These are phyloP conservation scores for Sinocyclocheilus rhinocerous DNA, from an alignment of 2,113 vertebrate genomes.

Conservation along the genomic window DNA sequence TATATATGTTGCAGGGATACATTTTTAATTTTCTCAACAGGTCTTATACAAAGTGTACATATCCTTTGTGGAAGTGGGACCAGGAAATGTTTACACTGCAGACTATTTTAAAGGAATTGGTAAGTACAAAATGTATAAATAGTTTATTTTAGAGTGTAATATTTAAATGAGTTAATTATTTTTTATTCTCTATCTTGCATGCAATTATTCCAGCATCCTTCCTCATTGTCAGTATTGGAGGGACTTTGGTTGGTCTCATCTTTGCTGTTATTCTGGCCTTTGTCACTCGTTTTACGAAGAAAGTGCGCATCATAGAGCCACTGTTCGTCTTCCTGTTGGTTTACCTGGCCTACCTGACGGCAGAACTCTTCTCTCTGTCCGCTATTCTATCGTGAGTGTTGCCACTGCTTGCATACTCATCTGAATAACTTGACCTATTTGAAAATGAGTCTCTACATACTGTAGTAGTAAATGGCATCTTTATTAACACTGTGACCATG, in stretches of 20 bases:
- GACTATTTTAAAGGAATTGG: constrained; percentile 96
- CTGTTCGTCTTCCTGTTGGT: constrained; percentile 94
- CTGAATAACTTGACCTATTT: background rate
- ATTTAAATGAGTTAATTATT: no score
- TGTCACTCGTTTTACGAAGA: constrained; percentile 95
- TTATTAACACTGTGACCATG: background rate
- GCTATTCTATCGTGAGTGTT: constrained; percentile 93
- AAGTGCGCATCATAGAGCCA: constrained; percentile 96
- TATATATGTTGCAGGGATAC: no score
- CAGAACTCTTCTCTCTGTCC: constrained; percentile 92
- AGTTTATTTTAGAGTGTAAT: background rate
- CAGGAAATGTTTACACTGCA: constrained; percentile 80
- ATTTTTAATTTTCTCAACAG: constrained; percentile 60
- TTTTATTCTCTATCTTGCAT: background rate
- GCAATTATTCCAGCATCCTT: constrained; percentile 81
- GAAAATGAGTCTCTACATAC: background rate
- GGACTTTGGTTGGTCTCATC: constrained; percentile 89
- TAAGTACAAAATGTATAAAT: constrained; percentile 73
- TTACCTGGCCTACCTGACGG: constrained; percentile 92
- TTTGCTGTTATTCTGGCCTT: constrained; percentile 92
- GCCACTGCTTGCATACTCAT: background rate
- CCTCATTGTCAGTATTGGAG: constrained; percentile 93
- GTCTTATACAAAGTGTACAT: constrained; percentile 97
- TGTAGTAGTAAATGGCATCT: background rate
- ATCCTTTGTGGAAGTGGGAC: constrained; percentile 92